Percentiles rank a stretch among this genome's conserved stretches.
Evolutionary conservation across 2,888 invertebrate genomes (phyloP).

Genomic region (Drosophila mayaguana): DNA sequence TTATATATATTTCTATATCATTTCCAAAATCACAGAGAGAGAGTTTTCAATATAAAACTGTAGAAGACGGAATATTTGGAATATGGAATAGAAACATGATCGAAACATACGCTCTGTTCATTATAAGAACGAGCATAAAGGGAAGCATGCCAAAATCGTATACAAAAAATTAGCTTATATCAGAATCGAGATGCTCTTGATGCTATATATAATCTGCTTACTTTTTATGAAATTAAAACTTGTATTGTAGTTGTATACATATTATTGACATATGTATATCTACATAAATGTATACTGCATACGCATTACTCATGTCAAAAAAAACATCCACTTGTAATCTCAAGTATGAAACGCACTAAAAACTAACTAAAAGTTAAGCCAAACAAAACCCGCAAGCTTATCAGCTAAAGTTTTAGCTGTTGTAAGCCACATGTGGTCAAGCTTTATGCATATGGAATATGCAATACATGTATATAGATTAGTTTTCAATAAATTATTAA

Average conservation of each 20-base stretch:
- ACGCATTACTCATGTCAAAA: neutral
- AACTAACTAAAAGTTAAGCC: neutral
- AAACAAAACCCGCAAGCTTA: neutral
- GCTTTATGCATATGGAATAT: neutral
- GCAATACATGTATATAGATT: constrained; percentile 4
- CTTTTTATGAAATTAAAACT: neutral
- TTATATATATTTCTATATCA: too few species aligned
- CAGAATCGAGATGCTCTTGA: neutral
- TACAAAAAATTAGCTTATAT: neutral
- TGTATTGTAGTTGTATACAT: neutral
- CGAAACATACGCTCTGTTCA: neutral
- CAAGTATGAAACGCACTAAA: neutral
- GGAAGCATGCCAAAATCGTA: neutral
- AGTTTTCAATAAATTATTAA: constrained; percentile 13
- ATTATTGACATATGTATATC: neutral
- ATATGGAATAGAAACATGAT: too few species aligned
- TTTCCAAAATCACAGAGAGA: too few species aligned
- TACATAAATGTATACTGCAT: neutral
- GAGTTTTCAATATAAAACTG: too few species aligned
- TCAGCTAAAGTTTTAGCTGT: neutral
- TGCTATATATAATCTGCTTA: neutral
- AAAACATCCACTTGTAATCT: neutral
- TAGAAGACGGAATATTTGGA: too few species aligned
- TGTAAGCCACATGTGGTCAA: constrained; percentile 7
- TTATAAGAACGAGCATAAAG: neutral